These are phyloP conservation scores for Sorex araneus DNA, from an alignment of 2,113 vertebrate species.

Conservation along the genomic window DNA sequence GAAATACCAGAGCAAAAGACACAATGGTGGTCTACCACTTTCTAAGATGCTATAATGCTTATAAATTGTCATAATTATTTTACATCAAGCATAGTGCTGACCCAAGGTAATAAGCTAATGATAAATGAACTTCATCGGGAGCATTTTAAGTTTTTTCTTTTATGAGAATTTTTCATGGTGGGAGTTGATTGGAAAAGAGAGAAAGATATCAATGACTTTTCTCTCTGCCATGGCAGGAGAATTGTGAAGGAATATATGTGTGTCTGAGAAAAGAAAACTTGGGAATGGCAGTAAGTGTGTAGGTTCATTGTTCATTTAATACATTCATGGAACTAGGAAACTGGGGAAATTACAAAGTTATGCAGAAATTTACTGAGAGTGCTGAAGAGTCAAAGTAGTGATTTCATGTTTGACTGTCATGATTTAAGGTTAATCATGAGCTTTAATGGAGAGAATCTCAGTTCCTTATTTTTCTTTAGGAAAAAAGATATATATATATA, in stretches of 20 bases:
- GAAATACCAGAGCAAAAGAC: neutral
- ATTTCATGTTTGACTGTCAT: neutral
- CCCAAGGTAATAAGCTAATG: neutral
- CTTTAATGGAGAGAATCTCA: neutral
- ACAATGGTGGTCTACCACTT: neutral
- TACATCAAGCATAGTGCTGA: neutral
- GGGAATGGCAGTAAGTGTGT: neutral
- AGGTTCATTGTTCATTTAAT: neutral
- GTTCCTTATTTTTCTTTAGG: neutral
- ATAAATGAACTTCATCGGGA: neutral
- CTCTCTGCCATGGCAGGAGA: neutral
- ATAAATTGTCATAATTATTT: neutral
- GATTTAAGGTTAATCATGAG: neutral
- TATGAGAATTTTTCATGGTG: neutral
- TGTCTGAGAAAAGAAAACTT: neutral
- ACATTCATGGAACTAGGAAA: neutral
- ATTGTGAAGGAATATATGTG: neutral
- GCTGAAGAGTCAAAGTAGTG: neutral
- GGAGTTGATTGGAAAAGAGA: neutral
- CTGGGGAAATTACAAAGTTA: slow-evolving; percentile 15
- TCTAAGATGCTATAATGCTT: neutral
- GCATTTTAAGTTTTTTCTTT: neutral
- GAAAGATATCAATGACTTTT: neutral
- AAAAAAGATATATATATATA: neutral
- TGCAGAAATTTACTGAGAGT: neutral